phyloP scores from a whole-genome alignment of 2,888 invertebrate genomes.

The Diaperis boleti region DNA sequence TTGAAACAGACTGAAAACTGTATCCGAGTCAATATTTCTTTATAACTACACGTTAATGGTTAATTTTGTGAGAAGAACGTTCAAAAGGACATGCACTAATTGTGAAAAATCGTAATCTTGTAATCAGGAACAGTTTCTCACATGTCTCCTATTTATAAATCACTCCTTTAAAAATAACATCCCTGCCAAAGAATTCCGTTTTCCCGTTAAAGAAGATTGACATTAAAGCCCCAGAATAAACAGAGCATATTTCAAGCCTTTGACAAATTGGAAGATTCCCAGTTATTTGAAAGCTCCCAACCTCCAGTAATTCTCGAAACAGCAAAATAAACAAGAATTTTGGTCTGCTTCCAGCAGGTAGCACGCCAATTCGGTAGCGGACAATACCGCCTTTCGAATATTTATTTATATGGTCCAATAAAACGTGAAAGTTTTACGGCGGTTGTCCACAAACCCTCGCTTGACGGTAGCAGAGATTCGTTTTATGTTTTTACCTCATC shows the following conservation, averaged over 20 bases:
- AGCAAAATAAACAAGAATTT: conserved; percentile 21
- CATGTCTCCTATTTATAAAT: conserved; percentile 30
- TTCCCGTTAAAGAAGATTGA: conserved; percentile 51
- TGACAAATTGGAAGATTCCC: conserved; percentile 52
- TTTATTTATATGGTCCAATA: conserved; percentile 54
- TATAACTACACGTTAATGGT: too few relatives aligned
- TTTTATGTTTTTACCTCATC: conserved; percentile 51
- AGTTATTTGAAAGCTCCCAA: conserved; percentile 46
- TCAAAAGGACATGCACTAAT: too few relatives aligned
- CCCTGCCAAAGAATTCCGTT: conserved; percentile 41
- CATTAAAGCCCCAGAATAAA: conserved; percentile 53
- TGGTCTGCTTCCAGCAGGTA: conserved; percentile 22
- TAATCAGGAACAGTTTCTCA: not conserved
- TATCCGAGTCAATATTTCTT: too few relatives aligned
- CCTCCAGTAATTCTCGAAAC: conserved; percentile 11
- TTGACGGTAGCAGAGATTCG: conserved; percentile 48
- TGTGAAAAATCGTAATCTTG: not conserved
- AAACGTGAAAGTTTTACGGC: conserved; percentile 57
- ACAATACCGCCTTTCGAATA: conserved; percentile 30
- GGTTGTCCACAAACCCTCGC: conserved; percentile 48
- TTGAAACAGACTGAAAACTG: too few relatives aligned
- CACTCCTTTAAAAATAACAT: conserved; percentile 33
- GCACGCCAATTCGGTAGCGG: conserved; percentile 18
- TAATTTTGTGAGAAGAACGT: too few relatives aligned
- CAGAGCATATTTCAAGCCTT: conserved; percentile 51